These are phyloP conservation scores for Phasianus colchicus DNA, from an alignment of 2,113 vertebrate genomes.

Conservation along the genomic window DNA sequence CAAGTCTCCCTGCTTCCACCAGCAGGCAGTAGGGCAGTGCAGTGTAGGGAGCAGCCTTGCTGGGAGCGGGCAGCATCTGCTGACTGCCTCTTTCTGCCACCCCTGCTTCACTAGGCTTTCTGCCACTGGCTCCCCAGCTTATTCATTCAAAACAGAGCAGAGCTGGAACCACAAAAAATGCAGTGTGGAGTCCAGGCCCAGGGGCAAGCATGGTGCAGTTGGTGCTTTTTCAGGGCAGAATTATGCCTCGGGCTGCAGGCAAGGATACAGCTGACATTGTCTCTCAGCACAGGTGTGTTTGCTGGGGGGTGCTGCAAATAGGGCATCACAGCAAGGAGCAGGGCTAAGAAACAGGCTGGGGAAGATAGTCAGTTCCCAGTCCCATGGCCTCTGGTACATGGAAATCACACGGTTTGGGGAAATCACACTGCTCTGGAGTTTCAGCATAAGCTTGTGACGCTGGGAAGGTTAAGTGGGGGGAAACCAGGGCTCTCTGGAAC, in stretches of 20 bases:
- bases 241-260: fast-evolving
- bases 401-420: neutral
- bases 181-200: fast-evolving
- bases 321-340: neutral
- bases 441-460: neutral
- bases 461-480: neutral
- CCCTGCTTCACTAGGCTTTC: neutral
- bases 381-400: fast-evolving
- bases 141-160: neutral
- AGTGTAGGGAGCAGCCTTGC: neutral
- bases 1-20: neutral
- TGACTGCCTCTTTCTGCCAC: fast-evolving
- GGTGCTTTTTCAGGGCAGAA: neutral
- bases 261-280: neutral
- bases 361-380: fast-evolving
- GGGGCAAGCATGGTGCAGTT: fast-evolving
- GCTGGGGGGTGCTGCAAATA: neutral
- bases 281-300: fast-evolving
- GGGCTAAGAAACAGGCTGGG: neutral
- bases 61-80: neutral
- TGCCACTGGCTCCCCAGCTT: neutral
- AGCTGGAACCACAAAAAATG: neutral
- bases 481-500: neutral
- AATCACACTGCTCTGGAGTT: neutral
- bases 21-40: fast-evolving